Evolutionary conservation across 1,140 invertebrate genomes (phyloP).

Genomic region (Atta colombica): DNA sequence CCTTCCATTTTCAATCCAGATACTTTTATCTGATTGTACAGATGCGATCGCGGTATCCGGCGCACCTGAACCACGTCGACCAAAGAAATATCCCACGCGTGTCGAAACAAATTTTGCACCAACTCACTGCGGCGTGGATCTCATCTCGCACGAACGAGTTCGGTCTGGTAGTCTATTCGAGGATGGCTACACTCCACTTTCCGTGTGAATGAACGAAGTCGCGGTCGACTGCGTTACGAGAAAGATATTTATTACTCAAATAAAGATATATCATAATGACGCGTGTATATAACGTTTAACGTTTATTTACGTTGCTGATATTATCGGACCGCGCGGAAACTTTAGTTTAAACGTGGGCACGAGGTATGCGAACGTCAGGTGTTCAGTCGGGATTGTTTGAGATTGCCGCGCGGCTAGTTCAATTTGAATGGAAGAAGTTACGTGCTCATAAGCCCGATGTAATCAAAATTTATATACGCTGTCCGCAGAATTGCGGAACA

Average conservation of each 20-base stretch:
- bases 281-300: constrained; percentile 26
- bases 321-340: constrained; percentile 45
- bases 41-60: not conserved
- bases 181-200: constrained; percentile 19
- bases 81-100: constrained; percentile 10
- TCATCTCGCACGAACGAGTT: not conserved
- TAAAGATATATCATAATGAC: constrained; percentile 57
- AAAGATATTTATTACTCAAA: constrained; percentile 55
- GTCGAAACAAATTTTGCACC: constrained; percentile 43
- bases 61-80: not conserved
- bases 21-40: constrained; percentile 35
- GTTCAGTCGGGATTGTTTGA: constrained; percentile 50
- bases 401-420: constrained; percentile 48
- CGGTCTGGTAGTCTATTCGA: constrained; percentile 3
- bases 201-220: constrained; percentile 6
- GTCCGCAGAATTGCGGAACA: constrained; percentile 33
- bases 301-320: constrained; percentile 53
- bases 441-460: constrained; percentile 33
- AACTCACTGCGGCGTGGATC: not conserved
- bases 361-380: constrained; percentile 47
- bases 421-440: constrained; percentile 59
- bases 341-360: constrained; percentile 32
- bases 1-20: constrained; percentile 23
- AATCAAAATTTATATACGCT: constrained; percentile 46
- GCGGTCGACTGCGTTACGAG: constrained; percentile 26